phyloP scores from a whole-genome alignment of 2,113 vertebrate species.

The Uria lomvia region DNA sequence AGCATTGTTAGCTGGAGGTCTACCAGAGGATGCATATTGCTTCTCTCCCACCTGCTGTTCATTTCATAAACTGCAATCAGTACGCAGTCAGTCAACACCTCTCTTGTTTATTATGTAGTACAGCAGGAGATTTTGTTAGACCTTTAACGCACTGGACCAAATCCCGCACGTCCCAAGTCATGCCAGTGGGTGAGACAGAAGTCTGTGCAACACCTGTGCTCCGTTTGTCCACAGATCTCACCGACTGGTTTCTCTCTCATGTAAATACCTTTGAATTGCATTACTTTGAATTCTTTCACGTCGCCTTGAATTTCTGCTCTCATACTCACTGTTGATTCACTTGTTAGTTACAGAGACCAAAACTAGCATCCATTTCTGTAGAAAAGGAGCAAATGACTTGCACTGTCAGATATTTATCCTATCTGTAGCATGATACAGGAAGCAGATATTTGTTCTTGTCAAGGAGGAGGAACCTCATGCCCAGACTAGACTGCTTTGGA shows the following conservation, averaged over 20 bases:
- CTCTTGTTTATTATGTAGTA: conserved; percentile 33
- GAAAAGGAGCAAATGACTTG: not conserved
- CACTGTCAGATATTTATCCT: not conserved
- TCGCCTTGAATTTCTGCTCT: not conserved
- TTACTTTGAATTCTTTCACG: not conserved
- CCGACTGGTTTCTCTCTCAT: not conserved
- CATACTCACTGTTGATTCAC: fast-evolving
- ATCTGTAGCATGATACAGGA: not conserved
- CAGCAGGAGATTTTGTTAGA: conserved; percentile 20
- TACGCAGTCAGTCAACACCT: conserved; percentile 42
- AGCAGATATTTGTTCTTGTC: not conserved
- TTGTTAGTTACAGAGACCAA: not conserved
- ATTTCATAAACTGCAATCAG: conserved; percentile 61
- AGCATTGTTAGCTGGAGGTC: conserved; percentile 21
- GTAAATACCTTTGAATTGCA: not conserved
- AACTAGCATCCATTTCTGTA: not conserved
- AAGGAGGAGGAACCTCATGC: not conserved
- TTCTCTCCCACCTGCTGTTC: conserved; percentile 71
- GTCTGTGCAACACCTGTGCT: not conserved
- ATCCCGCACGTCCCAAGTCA: not conserved
- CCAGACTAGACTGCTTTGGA: not conserved
- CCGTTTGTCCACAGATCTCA: not conserved
- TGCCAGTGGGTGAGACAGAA: not conserved
- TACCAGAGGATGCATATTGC: conserved; percentile 43
- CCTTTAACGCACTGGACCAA: not conserved